Base-by-base conservation (phyloP, 2,113 vertebrate species). In the Tetrax tetrax region DNA sequence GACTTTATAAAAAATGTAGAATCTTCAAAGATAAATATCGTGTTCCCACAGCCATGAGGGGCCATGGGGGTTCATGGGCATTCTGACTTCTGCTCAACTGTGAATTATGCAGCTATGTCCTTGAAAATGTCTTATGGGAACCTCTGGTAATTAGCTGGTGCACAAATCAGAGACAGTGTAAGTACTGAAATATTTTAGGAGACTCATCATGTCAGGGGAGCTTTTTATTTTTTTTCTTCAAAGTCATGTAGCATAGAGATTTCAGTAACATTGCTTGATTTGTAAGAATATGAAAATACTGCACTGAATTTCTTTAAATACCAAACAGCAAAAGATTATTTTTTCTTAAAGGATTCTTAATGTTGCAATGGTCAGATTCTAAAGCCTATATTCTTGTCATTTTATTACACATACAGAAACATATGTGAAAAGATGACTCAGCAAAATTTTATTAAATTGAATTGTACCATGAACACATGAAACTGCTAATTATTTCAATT, bases 41-140 rank as follows among this genome's bases (percentile, higher is more conserved):
- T 37, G 15, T 21, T 90, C 15, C 33, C 35, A 47, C 6, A 71
- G 28, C 10, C 71, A 63, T 22, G 10, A 74, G 13, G 8, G 19
- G 10, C n/a, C n/a, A 51, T 1, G 27, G 5, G 7, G 8, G 15
- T 69, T 57, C 38, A 50, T 2, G 0, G 15, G 14, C 37, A 47
- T 43, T 74, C n/a, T 79, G 48, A 86, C 16, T 85, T 35, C 64
- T 54, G 50, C n/a, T 81, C 38, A 89, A 3, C 4, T 74, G 31
- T 47, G 43, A 63, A 28, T 63, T 81, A 29, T n/a, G 15, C 38
- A 90, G 12, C 31, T 74, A 17, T 17, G 12, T 21, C 57, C 60
- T 48, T 75, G 61, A 60, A 91, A 87, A 94, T 28, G 7, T 66
- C 33, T 27, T 38, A 63, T 6, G 9, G 29, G 60, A 92, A 65